Percentiles rank a stretch among this genome's conserved stretches.
Evolutionary conservation across 2,797 vertebrate species (phyloP).

Genomic region (Cheirogaleus major): DNA sequence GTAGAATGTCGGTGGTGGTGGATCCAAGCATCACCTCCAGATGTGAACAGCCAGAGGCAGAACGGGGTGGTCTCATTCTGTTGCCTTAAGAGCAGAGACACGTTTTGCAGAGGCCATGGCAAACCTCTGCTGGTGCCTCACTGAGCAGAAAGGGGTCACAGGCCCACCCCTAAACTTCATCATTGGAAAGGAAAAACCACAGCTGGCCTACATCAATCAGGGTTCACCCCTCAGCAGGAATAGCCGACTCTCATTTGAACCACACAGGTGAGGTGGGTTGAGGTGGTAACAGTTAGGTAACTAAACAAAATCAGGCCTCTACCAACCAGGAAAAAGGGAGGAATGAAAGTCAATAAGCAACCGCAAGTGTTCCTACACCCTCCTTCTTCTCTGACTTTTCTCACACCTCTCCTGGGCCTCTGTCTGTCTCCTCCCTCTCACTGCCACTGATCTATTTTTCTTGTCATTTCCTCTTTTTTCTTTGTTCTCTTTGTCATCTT

Average conservation of each 20-base stretch:
- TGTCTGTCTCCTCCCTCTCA: neutral
- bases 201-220: neutral
- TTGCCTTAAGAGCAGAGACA: neutral
- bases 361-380: neutral
- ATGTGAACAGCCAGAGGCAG: neutral
- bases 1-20: neutral
- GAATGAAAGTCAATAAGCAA: neutral
- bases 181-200: fast-evolving
- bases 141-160: neutral
- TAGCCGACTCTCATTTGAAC: neutral
- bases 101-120: neutral
- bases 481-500: neutral
- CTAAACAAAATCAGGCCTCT: neutral
- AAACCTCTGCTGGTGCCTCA: neutral
- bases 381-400: neutral
- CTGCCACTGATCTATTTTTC: neutral
- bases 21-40: neutral
- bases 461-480: neutral
- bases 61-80: neutral
- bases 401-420: neutral
- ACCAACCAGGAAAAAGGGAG: neutral
- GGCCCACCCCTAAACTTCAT: neutral
- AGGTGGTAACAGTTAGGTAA: neutral
- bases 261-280: too few species aligned
- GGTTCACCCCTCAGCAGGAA: neutral